These are phyloP conservation scores for Cosmopolites sordidus DNA, from an alignment of 2,888 invertebrate species.

Conservation along the genomic window DNA sequence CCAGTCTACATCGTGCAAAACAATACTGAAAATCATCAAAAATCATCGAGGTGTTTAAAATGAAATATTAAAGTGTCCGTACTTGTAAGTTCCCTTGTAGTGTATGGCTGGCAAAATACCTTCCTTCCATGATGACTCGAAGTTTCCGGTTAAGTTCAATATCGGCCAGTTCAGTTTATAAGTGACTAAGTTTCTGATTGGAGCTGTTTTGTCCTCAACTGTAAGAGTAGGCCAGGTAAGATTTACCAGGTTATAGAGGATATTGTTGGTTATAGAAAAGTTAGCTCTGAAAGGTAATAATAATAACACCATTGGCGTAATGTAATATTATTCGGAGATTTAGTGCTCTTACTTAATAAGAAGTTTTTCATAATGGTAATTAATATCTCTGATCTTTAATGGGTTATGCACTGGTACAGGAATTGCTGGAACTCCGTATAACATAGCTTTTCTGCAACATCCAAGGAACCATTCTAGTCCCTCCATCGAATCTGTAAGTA, in stretches of 20 bases:
- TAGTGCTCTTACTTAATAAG: too few relatives aligned
- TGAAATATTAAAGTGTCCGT: too few relatives aligned
- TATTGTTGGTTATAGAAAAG: slow-evolving; percentile 2
- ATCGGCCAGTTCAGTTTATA: slow-evolving; percentile 12
- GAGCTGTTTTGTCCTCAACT: not conserved
- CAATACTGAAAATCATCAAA: slow-evolving; percentile 3
- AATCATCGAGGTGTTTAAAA: too few relatives aligned
- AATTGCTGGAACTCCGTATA: slow-evolving; percentile 7
- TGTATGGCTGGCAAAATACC: too few relatives aligned
- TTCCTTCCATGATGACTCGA: too few relatives aligned
- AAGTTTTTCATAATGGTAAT: too few relatives aligned
- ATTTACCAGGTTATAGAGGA: slow-evolving; percentile 3
- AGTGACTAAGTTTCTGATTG: not conserved
- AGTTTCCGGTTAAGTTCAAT: slow-evolving; percentile 8
- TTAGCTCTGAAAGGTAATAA: too few relatives aligned
- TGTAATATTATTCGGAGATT: too few relatives aligned
- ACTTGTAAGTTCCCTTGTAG: too few relatives aligned
- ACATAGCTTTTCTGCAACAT: slow-evolving; percentile 7
- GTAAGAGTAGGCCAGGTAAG: not conserved
- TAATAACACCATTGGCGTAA: too few relatives aligned
- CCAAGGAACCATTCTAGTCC: not conserved
- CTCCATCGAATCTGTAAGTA: not conserved
- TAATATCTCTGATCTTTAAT: slow-evolving; percentile 1
- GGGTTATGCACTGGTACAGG: slow-evolving; percentile 10
- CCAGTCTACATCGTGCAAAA: slow-evolving; percentile 2